Evolutionary conservation across 2,113 vertebrate species (phyloP), one percentile per base, ranked within the genome.

Genomic region (Gallinago media): DNA sequence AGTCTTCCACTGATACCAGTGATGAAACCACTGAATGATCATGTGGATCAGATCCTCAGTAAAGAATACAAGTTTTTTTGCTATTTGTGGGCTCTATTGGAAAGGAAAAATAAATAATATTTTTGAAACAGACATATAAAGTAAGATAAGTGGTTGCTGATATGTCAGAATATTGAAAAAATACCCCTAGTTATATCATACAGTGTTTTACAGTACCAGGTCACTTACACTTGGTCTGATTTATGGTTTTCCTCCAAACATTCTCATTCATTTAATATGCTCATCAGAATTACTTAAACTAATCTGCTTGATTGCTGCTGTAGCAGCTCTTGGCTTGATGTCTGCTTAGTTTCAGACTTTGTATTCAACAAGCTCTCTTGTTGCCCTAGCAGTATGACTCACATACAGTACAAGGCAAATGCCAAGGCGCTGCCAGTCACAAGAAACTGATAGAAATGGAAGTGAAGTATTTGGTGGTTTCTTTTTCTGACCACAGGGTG

Each of bases 401-500:
- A 89, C 27, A 84, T 77, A 88, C 9, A 82, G 93, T 79, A 86
- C 55, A 77, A 91, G 92, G 82, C 70, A 71, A 92, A 94, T 94
- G 76, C 90, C 80, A 89, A 49, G 73, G 62, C 92, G 62, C 92
- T 91, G 89, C 94, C 94, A 91, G 66, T 94, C 88, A 77, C 62
- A 92, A 79, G 91, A 97, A 95, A 94, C 62, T 80, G 78, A 96
- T 81, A 91, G 95, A 97, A 96, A 87, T 78, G 68, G 82, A 92
- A 93, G 78, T 42, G 66, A 92, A 93, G 86, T 77, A 81, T 92
- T 95, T 47, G 61, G 65, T 87, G 63, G 47, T 93, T 93, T 95
- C 94, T 97, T 92, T 96, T 85, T 87, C 79, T 88, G 92, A 93
- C 79, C 79, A 72, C 90, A 54, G 68, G 62, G 89, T 81, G 94